Conservation (phyloP, 2,797 vertebrate genomes). For the Peromyscus attwateri region DNA sequence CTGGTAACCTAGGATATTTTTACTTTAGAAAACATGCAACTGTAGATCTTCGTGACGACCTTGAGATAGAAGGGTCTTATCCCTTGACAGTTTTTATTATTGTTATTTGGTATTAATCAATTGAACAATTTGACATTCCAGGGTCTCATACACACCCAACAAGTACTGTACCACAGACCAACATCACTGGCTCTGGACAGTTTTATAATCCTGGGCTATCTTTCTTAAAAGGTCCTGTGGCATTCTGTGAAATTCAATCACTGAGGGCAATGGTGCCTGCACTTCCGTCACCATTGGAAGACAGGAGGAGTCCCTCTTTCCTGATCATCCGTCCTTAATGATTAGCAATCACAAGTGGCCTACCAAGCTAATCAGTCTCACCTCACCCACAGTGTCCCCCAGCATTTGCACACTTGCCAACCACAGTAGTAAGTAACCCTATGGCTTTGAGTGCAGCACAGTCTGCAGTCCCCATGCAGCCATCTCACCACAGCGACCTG, state of each 20-base stretch:
- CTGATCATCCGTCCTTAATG: not conserved
- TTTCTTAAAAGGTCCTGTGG: not conserved
- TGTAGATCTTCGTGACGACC: not conserved
- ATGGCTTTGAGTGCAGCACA: not conserved
- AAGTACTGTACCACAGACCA: not conserved
- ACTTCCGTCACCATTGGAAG: not conserved
- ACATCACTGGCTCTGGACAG: not conserved
- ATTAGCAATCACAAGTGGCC: not conserved
- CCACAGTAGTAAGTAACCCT: accelerated
- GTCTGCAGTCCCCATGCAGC: not conserved
- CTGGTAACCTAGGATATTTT: not conserved
- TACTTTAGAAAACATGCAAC: not conserved
- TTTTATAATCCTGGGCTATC: not conserved
- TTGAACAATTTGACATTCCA: not conserved
- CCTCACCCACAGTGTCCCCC: accelerated
- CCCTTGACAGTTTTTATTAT: not conserved
- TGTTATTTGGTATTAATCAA: not conserved
- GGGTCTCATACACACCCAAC: not conserved
- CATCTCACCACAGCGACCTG: not conserved
- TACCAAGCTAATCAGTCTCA: no score
- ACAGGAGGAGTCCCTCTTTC: not conserved
- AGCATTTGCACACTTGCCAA: not conserved
- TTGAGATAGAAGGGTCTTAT: not conserved
- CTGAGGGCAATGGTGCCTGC: not conserved
- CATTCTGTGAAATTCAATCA: not conserved